Evolutionary conservation across 1,140 invertebrate species (phyloP).

Genomic region (Oncopodura yosiiana): DNA sequence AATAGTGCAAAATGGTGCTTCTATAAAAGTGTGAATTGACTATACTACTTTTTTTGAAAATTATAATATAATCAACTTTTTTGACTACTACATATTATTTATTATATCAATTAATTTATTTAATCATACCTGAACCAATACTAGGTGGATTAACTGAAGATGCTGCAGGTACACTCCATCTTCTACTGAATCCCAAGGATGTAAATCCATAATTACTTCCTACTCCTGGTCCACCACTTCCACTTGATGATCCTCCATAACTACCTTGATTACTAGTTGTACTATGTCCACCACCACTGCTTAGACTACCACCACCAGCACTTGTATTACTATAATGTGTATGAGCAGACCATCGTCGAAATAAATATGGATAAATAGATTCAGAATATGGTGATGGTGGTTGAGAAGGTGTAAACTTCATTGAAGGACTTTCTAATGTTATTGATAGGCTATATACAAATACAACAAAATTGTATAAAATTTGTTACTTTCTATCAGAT

Average conservation of each 20-base stretch:
- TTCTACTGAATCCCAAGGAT: conserved; percentile 16
- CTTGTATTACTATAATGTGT: conserved; percentile 20
- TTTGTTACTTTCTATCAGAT: not conserved
- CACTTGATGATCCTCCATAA: conserved; percentile 2
- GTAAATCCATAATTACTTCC: conserved; percentile 12
- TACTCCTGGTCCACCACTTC: conserved; percentile 8
- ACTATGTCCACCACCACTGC: conserved; percentile 18
- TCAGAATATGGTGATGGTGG: conserved; percentile 30
- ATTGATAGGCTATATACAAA: no score
- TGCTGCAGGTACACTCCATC: conserved; percentile 32
- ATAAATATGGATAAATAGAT: conserved; percentile 25
- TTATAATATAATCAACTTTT: no score
- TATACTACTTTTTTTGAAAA: no score
- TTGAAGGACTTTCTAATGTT: conserved; percentile 24
- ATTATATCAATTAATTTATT: no score
- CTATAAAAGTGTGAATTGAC: no score
- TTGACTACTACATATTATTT: no score
- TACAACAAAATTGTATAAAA: not conserved
- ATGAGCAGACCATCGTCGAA: conserved; percentile 34
- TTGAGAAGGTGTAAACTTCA: conserved; percentile 34
- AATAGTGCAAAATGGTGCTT: no score
- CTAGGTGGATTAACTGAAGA: conserved; percentile 11
- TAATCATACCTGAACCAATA: not conserved
- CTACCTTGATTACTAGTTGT: conserved; percentile 2
- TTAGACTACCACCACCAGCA: conserved; percentile 6